Base-by-base conservation (phyloP, 2,888 invertebrate species). In the Parnassius mnemosyne region DNA sequence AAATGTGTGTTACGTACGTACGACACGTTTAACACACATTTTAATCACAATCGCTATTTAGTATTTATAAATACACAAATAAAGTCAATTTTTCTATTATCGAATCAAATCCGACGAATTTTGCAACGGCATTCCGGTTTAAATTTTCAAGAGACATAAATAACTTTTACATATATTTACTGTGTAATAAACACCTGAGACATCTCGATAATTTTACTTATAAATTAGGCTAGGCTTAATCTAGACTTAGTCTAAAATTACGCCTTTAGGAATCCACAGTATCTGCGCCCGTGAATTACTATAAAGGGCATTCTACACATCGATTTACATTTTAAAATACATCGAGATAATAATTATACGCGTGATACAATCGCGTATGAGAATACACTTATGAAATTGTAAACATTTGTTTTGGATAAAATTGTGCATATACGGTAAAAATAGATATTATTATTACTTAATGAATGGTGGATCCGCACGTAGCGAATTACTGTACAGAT, bases 51-150 rank as follows among this genome's bases (percentile, higher is more conserved):
- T 13, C 13, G 49, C 1, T 10, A 41, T 20, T 25, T 3, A 34
- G 9, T 20, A 11, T 47, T 20, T 9, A 46, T 3, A 55, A 46
- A 55, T 10, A 46, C 1, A 46, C 12, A 47, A 25, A 11, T 44
- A 44, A 25, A 47, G 1, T 34, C 0, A 1, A 34, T 34, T 34
- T 34, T 34, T 34, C 7, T 34, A 34, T 1, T 7, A 34, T 34
- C 16, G 13, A 20, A 52, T 9, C 10, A 13, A 34, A 25, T 25
- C 13, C 3, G 13, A 20, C 10, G 16, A 49, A 41, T 9, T n/a
- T n/a, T 10, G 56, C 56, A 34, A 57, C 56, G 56, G 56, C 13
- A 49, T 57, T 57, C 49, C 20, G 56, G 13, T 47, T n/a, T 20
- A 25, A 46, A 11, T 46, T 46, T 13, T 49, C 13, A 49, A 16